Evolutionary conservation across 2,888 invertebrate genomes (phyloP), one percentile per base, ranked within the genome.

Genomic region (Oscheius onirici): DNA sequence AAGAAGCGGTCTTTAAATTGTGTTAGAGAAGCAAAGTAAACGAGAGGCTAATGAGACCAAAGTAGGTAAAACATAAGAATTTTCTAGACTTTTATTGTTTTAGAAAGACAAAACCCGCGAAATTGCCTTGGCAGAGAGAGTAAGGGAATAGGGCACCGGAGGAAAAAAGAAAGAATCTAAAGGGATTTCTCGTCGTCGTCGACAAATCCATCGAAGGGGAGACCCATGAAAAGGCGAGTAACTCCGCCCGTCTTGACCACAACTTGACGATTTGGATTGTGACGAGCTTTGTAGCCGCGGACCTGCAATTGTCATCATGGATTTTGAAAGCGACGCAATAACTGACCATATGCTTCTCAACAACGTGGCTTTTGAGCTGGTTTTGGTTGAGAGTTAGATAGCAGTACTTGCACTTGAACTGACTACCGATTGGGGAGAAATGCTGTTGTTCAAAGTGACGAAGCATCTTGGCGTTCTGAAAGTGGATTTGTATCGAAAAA

Each of bases 311-410:
- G 10, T 20, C n/a, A 24, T 13, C 24, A 17, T n/a, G 8, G 8
- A 55, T 55, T 55, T 17, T 5, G 22, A 24, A 22, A 24, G 55
- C 55, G 3, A 13, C 15, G 55, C 26, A 34, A 28, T 41, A 22
- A 61, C 71, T 69, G 8, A 71, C 73, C 17, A 70, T 34, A 54
- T 76, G 76, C 17, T 34, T 43, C 15, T 65, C 54, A 17, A 46
- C 15, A 17, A 58, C 66, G 26, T 74, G 74, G 10, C 54, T 60
- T 5, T 15, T 15, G 17, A 72, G 69, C 57, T 43, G n/a, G 40
- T 44, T 24, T 20, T 61, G n/a, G 13, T 22, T 28, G 24, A 49
- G 10, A 17, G 17, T 17, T 5, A 26, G 34, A 2, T 15, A 54
- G 20, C 71, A 73, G 34, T 46, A 13, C 22, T 17, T 46, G 57